These are phyloP conservation scores for Ophiothrix spiculata DNA, from an alignment of 35 echinoderm and acorn worm genomes.

Conservation along the genomic window DNA sequence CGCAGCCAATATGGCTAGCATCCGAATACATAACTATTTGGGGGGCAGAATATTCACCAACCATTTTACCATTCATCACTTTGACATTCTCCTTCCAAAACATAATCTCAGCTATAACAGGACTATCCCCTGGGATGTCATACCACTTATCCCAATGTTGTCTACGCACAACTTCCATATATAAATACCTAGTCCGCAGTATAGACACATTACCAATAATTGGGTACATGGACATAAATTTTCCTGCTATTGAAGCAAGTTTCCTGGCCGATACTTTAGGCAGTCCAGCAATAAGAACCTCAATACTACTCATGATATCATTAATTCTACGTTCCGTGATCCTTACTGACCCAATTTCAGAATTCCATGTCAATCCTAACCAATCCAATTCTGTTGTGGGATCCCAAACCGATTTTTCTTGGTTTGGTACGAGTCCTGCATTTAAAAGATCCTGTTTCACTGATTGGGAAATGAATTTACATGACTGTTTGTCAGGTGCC, in stretches of 20 bases:
- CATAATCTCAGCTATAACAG: background rate
- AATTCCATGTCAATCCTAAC: constrained; percentile 16
- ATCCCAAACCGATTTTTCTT: constrained; percentile 27
- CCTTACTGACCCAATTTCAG: background rate
- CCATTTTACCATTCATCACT: background rate
- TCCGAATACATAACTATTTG: constrained; percentile 10
- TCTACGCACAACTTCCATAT: background rate
- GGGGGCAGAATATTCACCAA: constrained; percentile 4
- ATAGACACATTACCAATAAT: background rate
- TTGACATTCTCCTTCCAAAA: background rate
- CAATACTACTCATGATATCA: background rate
- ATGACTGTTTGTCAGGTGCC: background rate
- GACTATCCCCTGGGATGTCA: background rate
- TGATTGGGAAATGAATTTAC: background rate
- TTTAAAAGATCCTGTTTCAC: constrained; percentile 11
- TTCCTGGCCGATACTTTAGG: background rate
- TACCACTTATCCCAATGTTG: background rate
- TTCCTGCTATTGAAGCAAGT: background rate
- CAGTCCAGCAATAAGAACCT: background rate
- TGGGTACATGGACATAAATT: constrained; percentile 14
- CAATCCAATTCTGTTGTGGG: constrained; percentile 7
- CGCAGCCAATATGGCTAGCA: constrained; percentile 7
- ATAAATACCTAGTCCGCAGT: constrained; percentile 16
- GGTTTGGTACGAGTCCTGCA: constrained; percentile 28
- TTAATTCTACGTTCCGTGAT: background rate